Conservation (phyloP, 2,888 invertebrate genomes). For the Hypomecis punctinalis region DNA sequence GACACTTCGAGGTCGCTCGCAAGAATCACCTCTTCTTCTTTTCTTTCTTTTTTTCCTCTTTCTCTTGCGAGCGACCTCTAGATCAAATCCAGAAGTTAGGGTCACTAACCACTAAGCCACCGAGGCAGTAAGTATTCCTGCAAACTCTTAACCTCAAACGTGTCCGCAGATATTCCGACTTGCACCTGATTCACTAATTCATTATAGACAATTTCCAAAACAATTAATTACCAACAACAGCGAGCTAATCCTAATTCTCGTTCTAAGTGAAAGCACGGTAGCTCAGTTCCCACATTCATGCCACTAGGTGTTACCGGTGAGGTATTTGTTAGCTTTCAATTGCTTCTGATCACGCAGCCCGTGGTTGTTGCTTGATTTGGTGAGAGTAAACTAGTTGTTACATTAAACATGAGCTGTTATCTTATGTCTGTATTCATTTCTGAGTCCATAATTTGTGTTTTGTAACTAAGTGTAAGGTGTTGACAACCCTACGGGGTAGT, state of each 20-base stretch:
- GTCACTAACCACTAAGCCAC: no score
- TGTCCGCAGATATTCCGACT: no score
- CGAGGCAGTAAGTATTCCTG: no score
- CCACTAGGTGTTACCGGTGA: slow-evolving; percentile 24
- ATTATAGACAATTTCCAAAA: neutral
- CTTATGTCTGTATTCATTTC: neutral
- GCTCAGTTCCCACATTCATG: slow-evolving; percentile 31
- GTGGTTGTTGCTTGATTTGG: slow-evolving; percentile 17
- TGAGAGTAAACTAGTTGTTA: slow-evolving; percentile 11
- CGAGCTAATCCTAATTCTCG: slow-evolving; percentile 13
- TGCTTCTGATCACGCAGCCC: slow-evolving; percentile 31
- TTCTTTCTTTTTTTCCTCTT: no score
- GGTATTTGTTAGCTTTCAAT: slow-evolving; percentile 26
- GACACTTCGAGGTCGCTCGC: no score
- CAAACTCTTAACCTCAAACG: no score
- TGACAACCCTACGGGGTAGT: no score
- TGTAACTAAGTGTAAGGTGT: no score
- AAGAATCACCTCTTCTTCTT: no score
- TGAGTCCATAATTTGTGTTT: neutral
- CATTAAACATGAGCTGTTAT: neutral
- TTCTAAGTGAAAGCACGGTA: slow-evolving; percentile 27
- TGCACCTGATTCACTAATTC: neutral
- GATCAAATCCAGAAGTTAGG: no score
- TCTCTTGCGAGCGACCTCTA: no score
- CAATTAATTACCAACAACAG: slow-evolving; percentile 14